Base-by-base conservation (phyloP, 2,888 invertebrate species). In the Xanthorhoe spadicearia region DNA sequence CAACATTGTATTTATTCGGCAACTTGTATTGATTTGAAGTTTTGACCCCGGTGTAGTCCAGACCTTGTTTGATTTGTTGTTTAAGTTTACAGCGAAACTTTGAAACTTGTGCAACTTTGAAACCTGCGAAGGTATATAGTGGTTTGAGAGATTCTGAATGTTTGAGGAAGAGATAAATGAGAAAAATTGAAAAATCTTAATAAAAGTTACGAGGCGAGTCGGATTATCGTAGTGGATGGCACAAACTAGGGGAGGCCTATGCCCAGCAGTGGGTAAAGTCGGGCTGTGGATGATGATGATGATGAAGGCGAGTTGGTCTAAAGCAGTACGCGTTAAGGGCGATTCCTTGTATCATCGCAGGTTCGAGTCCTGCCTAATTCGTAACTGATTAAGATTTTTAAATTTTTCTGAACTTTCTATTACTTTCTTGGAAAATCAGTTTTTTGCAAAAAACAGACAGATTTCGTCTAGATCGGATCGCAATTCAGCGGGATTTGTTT, bases 401-500 rank as follows among this genome's bases (percentile, higher is more conserved):
- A n/a, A n/a, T n/a, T n/a, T n/a, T n/a, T n/a, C n/a, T n/a, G n/a
- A n/a, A n/a, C n/a, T n/a, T n/a, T n/a, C n/a, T n/a, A n/a, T 4
- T 38, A 10, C 10, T 38, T 10, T 10, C 8, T 10, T 38, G 10
- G 9, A 38, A 38, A 38, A 38, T 38, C 8, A 9, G 38, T 38
- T 38, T 38, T 38, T 10, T 38, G 8, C 9, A 1, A 52, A 38
- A 15, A 1, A 2, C 35, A 43, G 1, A 38, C 28, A 51, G 51
- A 51, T 46, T 56, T 32, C 35, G 32, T 58, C 49, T 58, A 48
- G 52, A 53, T 56, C 55, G n/a, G 49, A 59, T 64, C 46, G 28
- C 64, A 59, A 50, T 59, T 63, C 13, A 19, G 54, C 18, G 32
- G 58, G 18, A 64, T 55, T 59, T 58, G 38, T 59, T 64, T 59